A percentile compares a stretch with the other conserved stretches of the same genome.
phyloP scores from a whole-genome alignment of 2,113 vertebrate species.

The Paratilapia polleni region DNA sequence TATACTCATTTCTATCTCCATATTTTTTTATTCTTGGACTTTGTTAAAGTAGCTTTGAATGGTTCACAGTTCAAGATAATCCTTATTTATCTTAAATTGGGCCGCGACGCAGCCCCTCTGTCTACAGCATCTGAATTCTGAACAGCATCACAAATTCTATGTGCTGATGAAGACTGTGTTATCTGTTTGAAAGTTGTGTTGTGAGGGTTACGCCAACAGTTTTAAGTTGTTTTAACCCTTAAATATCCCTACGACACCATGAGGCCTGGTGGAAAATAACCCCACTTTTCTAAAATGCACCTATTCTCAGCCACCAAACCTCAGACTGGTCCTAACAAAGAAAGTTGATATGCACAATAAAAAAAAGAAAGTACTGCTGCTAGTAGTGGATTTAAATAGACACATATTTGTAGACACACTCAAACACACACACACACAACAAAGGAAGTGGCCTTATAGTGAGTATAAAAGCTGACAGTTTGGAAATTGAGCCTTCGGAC shows the following conservation, averaged over 20 bases:
- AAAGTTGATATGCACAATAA: background rate
- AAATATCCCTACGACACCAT: background rate
- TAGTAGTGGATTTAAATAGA: conserved; percentile 4
- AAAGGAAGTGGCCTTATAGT: conserved; percentile 31
- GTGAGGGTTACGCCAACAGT: background rate
- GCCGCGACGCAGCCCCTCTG: no score
- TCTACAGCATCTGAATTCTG: background rate
- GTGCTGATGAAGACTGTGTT: background rate
- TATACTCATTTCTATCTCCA: background rate
- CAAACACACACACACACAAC: conserved; percentile 16
- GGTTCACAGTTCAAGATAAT: background rate
- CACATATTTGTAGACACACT: background rate
- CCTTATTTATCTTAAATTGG: background rate
- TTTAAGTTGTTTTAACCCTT: background rate
- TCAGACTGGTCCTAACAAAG: background rate
- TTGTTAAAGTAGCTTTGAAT: background rate
- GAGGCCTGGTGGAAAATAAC: background rate
- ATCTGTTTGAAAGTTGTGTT: background rate
- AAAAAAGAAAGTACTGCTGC: background rate
- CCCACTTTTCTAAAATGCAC: background rate
- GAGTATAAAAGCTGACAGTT: conserved; percentile 65
- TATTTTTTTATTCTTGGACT: background rate
- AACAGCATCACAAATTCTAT: background rate
- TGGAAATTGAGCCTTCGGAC: conserved; percentile 68
- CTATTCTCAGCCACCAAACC: background rate